Percentiles rank a stretch among this genome's conserved stretches.
These are phyloP conservation scores for Oligia fasciuncula DNA, from an alignment of 2,888 invertebrate species.

Conservation along the genomic window DNA sequence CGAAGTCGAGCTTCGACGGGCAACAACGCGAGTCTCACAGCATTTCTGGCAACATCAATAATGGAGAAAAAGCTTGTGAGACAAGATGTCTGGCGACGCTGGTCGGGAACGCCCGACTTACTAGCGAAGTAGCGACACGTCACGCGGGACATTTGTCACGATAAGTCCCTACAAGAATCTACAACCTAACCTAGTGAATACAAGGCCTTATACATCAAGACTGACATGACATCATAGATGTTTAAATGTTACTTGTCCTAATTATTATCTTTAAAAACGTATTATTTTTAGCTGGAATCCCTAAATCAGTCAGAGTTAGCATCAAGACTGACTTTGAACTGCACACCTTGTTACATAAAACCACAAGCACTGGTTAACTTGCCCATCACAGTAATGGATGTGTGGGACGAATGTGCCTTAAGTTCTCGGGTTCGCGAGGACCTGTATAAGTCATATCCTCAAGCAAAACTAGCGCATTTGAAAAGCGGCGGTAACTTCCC, in stretches of 20 bases:
- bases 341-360: slow-evolving; percentile 94
- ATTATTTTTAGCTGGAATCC: slow-evolving; percentile 92
- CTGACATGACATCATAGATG: neutral
- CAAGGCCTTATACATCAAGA: neutral
- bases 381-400: slow-evolving; percentile 96
- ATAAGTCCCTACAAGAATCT: too few relatives aligned
- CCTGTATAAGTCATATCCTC: slow-evolving; percentile 95
- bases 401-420: slow-evolving; percentile 96
- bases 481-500: slow-evolving; percentile 98
- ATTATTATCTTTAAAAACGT: neutral
- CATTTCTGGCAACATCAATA: neutral
- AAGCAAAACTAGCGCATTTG: slow-evolving; percentile 95
- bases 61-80: neutral
- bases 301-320: slow-evolving; percentile 95
- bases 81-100: neutral
- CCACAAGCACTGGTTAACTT: slow-evolving; percentile 92
- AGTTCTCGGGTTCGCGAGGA: slow-evolving; percentile 94
- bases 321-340: slow-evolving; percentile 96
- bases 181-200: neutral
- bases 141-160: neutral
- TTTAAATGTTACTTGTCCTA: neutral
- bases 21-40: neutral
- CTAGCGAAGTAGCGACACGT: too few relatives aligned
- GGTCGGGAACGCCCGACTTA: neutral
- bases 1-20: neutral